Percentiles rank a stretch among this genome's conserved stretches.
Conservation (phyloP, 2,113 vertebrate genomes). For the Hyperoodon ampullatus region DNA sequence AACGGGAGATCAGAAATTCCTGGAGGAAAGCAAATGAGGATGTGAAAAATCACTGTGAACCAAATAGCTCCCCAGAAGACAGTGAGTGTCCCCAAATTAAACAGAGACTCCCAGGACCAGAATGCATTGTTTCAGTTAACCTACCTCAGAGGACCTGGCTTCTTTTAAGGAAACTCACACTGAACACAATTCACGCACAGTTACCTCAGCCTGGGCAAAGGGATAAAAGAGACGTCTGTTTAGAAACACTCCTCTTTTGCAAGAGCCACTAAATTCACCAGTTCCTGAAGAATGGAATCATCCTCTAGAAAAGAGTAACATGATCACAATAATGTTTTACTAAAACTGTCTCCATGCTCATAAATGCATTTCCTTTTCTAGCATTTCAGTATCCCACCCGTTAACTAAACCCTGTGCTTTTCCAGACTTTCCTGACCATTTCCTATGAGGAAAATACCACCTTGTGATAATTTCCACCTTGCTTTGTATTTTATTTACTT, state of each 20-base stretch:
- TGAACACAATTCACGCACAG: neutral
- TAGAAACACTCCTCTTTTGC: neutral
- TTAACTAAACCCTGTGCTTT: neutral
- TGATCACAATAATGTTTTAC: neutral
- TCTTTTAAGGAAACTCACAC: neutral
- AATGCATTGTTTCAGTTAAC: neutral
- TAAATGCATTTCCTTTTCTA: neutral
- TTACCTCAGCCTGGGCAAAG: neutral
- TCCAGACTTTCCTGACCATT: neutral
- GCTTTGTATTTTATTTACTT: neutral
- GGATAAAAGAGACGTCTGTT: neutral
- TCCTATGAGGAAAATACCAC: neutral
- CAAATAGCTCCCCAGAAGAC: neutral
- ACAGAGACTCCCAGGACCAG: neutral
- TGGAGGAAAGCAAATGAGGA: neutral
- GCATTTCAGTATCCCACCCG: neutral
- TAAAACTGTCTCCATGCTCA: neutral
- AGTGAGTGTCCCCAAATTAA: neutral
- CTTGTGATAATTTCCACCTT: neutral
- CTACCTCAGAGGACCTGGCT: neutral
- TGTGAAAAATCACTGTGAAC: neutral
- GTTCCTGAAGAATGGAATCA: neutral
- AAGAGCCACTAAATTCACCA: neutral
- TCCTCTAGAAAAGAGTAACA: neutral
- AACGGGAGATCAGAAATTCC: conserved; percentile 1